These are phyloP conservation scores for Drosophila carrolli DNA, from an alignment of 1,140 invertebrate species.

Conservation along the genomic window DNA sequence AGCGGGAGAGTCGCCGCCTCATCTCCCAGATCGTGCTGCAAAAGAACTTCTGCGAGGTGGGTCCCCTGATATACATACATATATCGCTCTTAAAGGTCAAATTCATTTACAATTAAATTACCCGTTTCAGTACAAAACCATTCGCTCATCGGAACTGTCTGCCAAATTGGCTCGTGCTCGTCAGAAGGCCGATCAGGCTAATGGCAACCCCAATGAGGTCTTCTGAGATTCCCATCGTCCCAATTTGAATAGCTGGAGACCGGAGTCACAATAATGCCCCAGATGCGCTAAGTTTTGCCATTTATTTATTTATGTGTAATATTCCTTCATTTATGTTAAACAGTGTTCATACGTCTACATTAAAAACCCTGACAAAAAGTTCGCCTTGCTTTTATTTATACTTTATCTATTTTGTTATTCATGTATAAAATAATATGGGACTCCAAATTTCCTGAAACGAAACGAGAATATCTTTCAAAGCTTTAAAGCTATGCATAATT, in stretches of 20 bases:
- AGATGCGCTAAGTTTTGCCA: constrained; percentile 27
- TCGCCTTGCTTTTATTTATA: not conserved
- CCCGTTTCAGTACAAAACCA: constrained; percentile 88
- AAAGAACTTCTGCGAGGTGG: constrained; percentile 91
- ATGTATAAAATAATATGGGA: too few species aligned
- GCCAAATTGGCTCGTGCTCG: constrained; percentile 88
- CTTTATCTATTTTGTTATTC: too few species aligned
- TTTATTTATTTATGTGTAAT: constrained; percentile 64
- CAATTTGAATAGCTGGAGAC: not conserved
- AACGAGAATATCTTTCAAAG: not conserved
- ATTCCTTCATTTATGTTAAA: constrained; percentile 50
- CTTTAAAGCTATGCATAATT: constrained; percentile 17
- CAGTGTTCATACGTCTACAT: constrained; percentile 48
- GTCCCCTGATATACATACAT: constrained; percentile 31
- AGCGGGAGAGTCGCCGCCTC: constrained; percentile 89
- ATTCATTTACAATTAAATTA: not conserved
- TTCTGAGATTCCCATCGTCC: constrained; percentile 48
- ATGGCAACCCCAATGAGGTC: constrained; percentile 61
- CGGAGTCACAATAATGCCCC: not conserved
- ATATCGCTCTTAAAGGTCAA: not conserved
- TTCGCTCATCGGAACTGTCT: constrained; percentile 88
- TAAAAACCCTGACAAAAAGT: constrained; percentile 11
- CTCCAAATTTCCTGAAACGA: not conserved
- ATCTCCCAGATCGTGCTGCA: constrained; percentile 91
- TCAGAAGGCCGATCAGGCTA: constrained; percentile 86